Base-by-base conservation (phyloP, 2,113 vertebrate species). In the Octodon degus region DNA sequence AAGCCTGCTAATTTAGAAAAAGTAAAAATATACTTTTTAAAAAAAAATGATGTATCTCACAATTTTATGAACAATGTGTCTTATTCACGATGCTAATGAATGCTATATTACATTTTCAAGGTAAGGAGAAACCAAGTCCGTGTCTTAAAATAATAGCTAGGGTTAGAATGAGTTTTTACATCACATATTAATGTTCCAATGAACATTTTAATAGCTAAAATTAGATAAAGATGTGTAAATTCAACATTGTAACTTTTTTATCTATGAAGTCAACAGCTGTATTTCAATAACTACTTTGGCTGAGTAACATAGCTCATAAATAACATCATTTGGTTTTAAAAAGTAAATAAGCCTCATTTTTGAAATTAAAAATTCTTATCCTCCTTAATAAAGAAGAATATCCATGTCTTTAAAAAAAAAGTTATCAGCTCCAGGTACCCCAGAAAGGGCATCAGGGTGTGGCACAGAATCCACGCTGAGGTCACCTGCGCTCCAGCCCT, bases 141-240 rank as follows among this genome's bases (percentile, higher is more conserved):
- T 65, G 32, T 86, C 89, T 67, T 74, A 85, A 40, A 80, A 65
- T 94, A 70, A 91, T 16, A 89, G 27, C 34, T 81, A 60, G 30
- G 6, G 3, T 83, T 94, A 85, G 60, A 91, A 53, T 34, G 13
- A 81, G 2, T 80, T 96, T 47, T 80, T 43, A 55, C 32, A 55
- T 43, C 32, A 60, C 34, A 30, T 25, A 86, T 79, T n/a, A n/a
- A n/a, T n/a, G n/a, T n/a, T 72, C 60, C 30, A 91, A 32, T 86
- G 7, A 89, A 79, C 7, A 91, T 84, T 86, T 81, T 89, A 82
- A 95, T 84, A 96, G 65, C 6, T 93, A 83, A 93, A 95, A 67
- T 79, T 67, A 93, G 81, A 76, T 53, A 85, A 97, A 91, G 32
- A 70, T 83, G 17, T 86, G 16, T 13, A 95, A 85, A 76, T 50